Conservation (phyloP, 2,888 invertebrate genomes). For the Sturmia bella region DNA sequence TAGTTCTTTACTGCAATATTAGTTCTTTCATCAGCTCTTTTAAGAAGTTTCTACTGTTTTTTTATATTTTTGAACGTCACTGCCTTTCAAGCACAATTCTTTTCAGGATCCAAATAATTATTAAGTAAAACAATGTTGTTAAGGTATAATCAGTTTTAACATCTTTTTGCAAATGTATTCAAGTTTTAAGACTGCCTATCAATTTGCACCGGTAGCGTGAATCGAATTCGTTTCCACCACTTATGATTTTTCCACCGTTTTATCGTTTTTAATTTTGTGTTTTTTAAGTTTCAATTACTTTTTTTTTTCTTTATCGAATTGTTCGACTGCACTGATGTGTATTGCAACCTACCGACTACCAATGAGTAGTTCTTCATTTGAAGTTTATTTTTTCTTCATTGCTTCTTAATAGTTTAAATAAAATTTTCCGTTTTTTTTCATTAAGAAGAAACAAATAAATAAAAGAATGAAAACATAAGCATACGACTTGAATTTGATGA, state of each 20-base stretch:
- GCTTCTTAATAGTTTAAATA: constrained; percentile 55
- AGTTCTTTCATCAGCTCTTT: no score
- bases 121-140: no score
- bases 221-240: neutral
- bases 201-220: neutral
- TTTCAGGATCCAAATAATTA: no score
- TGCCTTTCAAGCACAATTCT: no score
- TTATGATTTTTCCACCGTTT: neutral
- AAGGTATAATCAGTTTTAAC: no score
- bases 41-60: no score
- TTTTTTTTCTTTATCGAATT: constrained; percentile 43
- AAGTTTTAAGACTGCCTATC: no score
- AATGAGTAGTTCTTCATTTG: constrained; percentile 38
- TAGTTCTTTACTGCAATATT: no score
- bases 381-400: neutral
- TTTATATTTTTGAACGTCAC: no score
- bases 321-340: constrained; percentile 45
- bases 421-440: constrained; percentile 54
- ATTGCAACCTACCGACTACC: constrained; percentile 37
- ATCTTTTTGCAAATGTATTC: no score
- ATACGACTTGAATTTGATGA: constrained; percentile 61
- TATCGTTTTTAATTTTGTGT: neutral
- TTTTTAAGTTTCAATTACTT: neutral
- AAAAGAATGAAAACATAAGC: constrained; percentile 38
- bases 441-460: constrained; percentile 13